Evolutionary conservation across 2,888 invertebrate genomes (phyloP), one percentile per base, ranked within the genome.

Genomic region (Merodon equestris): DNA sequence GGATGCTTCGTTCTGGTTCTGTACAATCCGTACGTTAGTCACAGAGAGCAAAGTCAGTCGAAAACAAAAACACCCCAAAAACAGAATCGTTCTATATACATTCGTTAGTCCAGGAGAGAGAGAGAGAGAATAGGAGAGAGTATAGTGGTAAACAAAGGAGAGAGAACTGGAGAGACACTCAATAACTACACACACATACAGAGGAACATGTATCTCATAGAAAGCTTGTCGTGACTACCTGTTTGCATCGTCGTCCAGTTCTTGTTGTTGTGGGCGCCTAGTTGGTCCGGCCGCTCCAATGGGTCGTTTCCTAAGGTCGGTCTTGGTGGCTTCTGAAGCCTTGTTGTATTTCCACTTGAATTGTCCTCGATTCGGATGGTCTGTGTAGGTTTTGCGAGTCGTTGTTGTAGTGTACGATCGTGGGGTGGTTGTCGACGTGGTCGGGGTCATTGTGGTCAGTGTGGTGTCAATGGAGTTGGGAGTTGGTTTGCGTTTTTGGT

Each of bases 351-450:
- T 86, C 88, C 88, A 89, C 67, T 86, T 90, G 48, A 88, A 86
- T 83, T 89, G 90, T 83, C 90, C 91, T 81, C 90, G 90, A 61
- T 86, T 83, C 4, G 90, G 89, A 81, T 90, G 88, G 63, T 85
- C 88, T 14, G 91, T 89, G 72, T 87, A 83, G 42, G 81, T 82
- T 71, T 87, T 87, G 63, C 89, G 89, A 40, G 86, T 86, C 48
- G 88, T 85, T 82, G 89, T 89, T 84, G 84, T 84, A 40, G 84
- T 82, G 89, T 50, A 86, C 85, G 66, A 87, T 85, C 83, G 89
- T 89, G 83, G 82, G 82, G 67, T 84, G 70, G 73, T 81, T 12
- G 60, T 60, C 14, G 71, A 81, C 14, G 84, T 82, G 9, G 83
- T 81, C 9, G 83, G 75, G 66, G 89, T 87, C 84, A 90, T 27